Percentiles rank a stretch among this genome's conserved stretches.
These are phyloP conservation scores for Paraescarpia echinospica DNA, from an alignment of 1,140 invertebrate genomes.

Conservation along the genomic window DNA sequence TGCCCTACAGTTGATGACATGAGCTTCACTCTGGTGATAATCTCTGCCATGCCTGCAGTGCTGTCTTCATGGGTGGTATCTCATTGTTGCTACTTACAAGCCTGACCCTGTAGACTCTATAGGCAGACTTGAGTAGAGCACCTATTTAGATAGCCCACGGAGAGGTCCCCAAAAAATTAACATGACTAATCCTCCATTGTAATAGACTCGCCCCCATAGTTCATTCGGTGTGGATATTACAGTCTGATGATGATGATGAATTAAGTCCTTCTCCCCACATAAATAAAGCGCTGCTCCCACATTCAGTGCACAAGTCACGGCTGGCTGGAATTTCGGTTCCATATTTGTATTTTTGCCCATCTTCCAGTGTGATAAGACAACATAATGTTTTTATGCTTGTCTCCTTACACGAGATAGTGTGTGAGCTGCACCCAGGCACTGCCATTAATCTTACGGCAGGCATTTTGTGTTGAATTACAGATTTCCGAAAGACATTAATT, in stretches of 20 bases:
- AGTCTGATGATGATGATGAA: neutral
- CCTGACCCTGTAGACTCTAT: neutral
- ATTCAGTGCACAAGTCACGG: neutral
- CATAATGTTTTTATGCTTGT: neutral
- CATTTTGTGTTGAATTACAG: neutral
- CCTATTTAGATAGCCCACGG: neutral
- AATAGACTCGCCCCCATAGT: neutral
- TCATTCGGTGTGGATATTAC: neutral
- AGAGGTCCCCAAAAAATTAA: neutral
- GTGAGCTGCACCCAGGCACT: neutral
- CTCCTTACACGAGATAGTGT: neutral
- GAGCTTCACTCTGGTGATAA: neutral
- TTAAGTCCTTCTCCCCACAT: neutral
- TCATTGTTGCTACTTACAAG: neutral
- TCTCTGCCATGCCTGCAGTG: neutral
- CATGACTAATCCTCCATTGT: neutral
- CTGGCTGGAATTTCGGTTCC: neutral
- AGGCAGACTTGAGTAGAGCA: neutral
- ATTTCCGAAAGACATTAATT: constrained; percentile 1
- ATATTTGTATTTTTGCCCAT: neutral
- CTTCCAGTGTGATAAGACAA: neutral
- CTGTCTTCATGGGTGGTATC: neutral
- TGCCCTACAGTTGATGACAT: neutral
- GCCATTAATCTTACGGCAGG: neutral
- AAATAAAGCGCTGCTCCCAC: neutral